phyloP scores from a whole-genome alignment of 2,797 vertebrate genomes.

The Pseudochirops corinnae region DNA sequence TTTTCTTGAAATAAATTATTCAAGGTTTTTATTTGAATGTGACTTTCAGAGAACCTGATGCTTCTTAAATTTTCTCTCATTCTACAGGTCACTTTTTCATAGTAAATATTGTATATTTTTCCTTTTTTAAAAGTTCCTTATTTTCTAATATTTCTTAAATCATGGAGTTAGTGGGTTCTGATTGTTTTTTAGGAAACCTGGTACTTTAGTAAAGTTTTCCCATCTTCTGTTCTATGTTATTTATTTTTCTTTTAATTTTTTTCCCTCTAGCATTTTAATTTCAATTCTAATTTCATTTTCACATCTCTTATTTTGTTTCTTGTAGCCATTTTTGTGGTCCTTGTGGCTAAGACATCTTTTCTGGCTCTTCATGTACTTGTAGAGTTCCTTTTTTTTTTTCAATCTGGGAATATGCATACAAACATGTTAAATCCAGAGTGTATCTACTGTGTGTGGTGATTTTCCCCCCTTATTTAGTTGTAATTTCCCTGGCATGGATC shows the following conservation, averaged over 20 bases:
- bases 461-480: not conserved
- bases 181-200: not conserved
- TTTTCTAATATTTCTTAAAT: not conserved
- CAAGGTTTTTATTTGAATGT: not conserved
- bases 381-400: not conserved
- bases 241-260: not conserved
- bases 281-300: not conserved
- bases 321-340: not conserved
- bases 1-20: not conserved
- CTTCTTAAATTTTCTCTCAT: not conserved
- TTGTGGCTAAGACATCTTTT: not conserved
- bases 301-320: not conserved
- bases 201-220: not conserved
- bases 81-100: not conserved
- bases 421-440: not conserved
- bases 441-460: not conserved
- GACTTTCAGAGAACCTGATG: not conserved
- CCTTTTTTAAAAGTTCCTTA: not conserved
- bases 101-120: not conserved
- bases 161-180: not conserved
- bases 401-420: not conserved
- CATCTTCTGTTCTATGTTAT: not conserved
- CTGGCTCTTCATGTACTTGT: not conserved
- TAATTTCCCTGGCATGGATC: not conserved
- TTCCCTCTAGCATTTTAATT: not conserved